phyloP scores from a whole-genome alignment of 1,140 invertebrate genomes.

The Penaeus vannamei region DNA sequence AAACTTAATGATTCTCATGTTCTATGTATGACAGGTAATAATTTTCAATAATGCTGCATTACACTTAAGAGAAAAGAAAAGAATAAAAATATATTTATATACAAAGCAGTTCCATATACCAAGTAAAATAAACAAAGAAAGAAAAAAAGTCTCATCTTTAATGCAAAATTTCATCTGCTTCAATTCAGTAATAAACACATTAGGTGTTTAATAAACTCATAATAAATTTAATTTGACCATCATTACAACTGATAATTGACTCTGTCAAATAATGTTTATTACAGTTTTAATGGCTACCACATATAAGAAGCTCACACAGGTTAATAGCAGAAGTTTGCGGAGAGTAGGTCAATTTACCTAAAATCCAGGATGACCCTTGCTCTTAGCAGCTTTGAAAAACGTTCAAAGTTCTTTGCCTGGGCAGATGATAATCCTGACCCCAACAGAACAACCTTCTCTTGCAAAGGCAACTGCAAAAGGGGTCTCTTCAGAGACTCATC shows the following conservation, averaged over 20 bases:
- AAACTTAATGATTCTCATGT: background rate
- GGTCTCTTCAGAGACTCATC: background rate
- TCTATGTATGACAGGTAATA: background rate
- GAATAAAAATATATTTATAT: background rate
- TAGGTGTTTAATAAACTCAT: background rate
- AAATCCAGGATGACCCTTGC: conserved; percentile 21
- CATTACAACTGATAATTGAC: too few relatives aligned
- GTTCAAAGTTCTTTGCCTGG: conserved; percentile 39
- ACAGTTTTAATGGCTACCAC: too few relatives aligned
- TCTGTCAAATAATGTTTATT: too few relatives aligned
- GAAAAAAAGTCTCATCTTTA: too few relatives aligned
- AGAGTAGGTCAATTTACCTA: background rate
- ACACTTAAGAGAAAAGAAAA: too few relatives aligned
- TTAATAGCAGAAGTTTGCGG: background rate
- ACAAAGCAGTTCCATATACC: background rate
- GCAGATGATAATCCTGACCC: conserved; percentile 27
- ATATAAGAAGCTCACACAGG: background rate
- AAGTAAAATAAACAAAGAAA: too few relatives aligned
- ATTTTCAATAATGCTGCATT: too few relatives aligned
- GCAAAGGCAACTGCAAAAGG: background rate
- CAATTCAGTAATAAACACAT: background rate
- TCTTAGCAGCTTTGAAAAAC: conserved; percentile 11
- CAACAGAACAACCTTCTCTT: conserved; percentile 44
- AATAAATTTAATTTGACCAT: too few relatives aligned
- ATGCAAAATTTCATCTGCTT: background rate